Evolutionary conservation across 2,888 invertebrate species (phyloP), one percentile per base, ranked within the genome.

Genomic region (Gonocerus acuteangulatus): DNA sequence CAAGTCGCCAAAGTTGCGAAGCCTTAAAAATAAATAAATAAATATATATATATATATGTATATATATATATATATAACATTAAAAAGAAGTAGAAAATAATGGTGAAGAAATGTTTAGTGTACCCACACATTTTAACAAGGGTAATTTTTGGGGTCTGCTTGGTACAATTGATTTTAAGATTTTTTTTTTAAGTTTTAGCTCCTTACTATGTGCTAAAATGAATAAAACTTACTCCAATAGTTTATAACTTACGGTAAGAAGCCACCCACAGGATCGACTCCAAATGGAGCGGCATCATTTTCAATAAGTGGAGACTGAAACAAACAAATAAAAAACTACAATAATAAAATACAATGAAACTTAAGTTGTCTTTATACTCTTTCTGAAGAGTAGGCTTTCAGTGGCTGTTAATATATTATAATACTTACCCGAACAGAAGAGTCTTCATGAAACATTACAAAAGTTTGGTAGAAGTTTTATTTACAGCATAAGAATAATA

Each of bases 201-300:
- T n/a, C n/a, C n/a, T n/a, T n/a, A n/a, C n/a, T n/a, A n/a, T n/a
- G n/a, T n/a, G n/a, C n/a, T n/a, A n/a, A n/a, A n/a, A 48, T 56
- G 47, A 48, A n/a, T 39, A 58, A 42, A 54, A 32, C 36, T 36
- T n/a, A 39, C 23, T 22, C 7, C 1, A 44, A 22, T 44, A 27
- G 21, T 36, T 11, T 32, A 39, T 27, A 49, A 63, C 73, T 71
- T 73, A 77, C 77, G 74, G 72, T 67, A 77, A 73, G 71, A 73
- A 74, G 45, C 61, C 72, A 49, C 60, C 58, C 65, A 54, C 47
- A 61, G 89, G 88, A 74, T 91, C 91, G 67, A 91, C 90, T 0
- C 90, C 91, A 70, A 91, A 91, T 47, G 86, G 89, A 68, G 90
- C 80, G 23, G 89, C 88, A 75, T 91, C 91, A 72, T 91, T 88